Evolutionary conservation across 2,888 invertebrate genomes (phyloP).

Genomic region (Tuta absoluta): DNA sequence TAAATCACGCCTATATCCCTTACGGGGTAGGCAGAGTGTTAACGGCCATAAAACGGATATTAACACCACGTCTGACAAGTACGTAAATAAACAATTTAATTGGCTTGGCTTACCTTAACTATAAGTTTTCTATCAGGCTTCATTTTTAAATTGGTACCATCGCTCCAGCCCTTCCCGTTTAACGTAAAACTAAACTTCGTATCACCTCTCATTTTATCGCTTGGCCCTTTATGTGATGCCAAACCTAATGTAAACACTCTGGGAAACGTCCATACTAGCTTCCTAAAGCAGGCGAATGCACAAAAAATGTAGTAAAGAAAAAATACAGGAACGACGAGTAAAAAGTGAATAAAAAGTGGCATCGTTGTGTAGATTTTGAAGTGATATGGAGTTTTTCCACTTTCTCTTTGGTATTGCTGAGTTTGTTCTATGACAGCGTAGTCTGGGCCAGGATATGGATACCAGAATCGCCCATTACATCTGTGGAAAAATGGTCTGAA

Average conservation of each 20-base stretch:
- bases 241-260: conserved; percentile 53
- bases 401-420: conserved; percentile 45
- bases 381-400: conserved; percentile 47
- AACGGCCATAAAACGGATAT: too few species aligned
- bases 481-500: conserved; percentile 59
- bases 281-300: conserved; percentile 52
- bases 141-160: not conserved
- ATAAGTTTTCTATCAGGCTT: conserved; percentile 12
- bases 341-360: conserved; percentile 48
- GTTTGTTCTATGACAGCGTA: conserved; percentile 48
- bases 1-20: too few species aligned
- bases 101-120: not conserved
- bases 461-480: conserved; percentile 49
- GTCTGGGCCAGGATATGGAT: conserved; percentile 57
- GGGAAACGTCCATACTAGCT: conserved; percentile 51
- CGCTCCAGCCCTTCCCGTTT: conserved; percentile 37
- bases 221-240: conserved; percentile 54
- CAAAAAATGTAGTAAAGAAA: conserved; percentile 50
- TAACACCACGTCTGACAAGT: too few species aligned
- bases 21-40: too few species aligned
- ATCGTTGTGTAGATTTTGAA: conserved; percentile 53
- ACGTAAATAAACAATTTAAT: not conserved
- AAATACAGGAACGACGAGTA: conserved; percentile 46
- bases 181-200: conserved; percentile 50
- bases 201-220: conserved; percentile 46